Percentiles rank a stretch among this genome's conserved stretches.
Evolutionary conservation across 1,140 invertebrate species (phyloP).

Genomic region (Hyles euphorbiae): DNA sequence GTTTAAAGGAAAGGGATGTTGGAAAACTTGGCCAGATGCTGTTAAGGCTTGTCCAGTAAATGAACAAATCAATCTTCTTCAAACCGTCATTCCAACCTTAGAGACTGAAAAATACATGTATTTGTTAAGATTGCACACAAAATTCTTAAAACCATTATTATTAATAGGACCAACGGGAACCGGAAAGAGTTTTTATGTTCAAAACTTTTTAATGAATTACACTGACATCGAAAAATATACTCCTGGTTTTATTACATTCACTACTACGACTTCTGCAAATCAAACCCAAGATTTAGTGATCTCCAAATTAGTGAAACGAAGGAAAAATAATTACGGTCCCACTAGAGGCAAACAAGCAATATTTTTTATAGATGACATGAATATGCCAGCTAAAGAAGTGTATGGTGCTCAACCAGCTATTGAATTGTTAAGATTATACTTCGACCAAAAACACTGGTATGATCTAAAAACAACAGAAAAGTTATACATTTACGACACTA

Average conservation of each 20-base stretch:
- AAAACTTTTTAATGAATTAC: constrained; percentile 89
- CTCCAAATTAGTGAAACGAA: constrained; percentile 87
- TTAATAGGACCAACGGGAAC: constrained; percentile 94
- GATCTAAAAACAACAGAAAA: constrained; percentile 89
- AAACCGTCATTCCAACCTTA: constrained; percentile 89
- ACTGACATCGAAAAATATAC: constrained; percentile 84
- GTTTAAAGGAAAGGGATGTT: constrained; percentile 84
- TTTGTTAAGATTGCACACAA: constrained; percentile 81
- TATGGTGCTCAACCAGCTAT: constrained; percentile 94
- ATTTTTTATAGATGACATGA: constrained; percentile 95
- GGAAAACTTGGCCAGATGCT: constrained; percentile 85
- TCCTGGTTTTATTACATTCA: constrained; percentile 91
- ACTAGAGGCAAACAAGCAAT: constrained; percentile 84
- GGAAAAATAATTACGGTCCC: constrained; percentile 88
- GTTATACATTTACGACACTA: constrained; percentile 85
- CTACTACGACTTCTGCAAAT: constrained; percentile 90
- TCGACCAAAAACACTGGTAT: constrained; percentile 92
- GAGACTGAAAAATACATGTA: constrained; percentile 88
- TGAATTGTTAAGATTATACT: constrained; percentile 91
- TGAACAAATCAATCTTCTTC: constrained; percentile 82
- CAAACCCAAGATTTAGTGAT: constrained; percentile 92
- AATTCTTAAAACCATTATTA: constrained; percentile 82
- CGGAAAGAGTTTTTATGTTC: constrained; percentile 93
- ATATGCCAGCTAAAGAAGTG: constrained; percentile 91
- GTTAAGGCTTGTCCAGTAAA: constrained; percentile 77